Percentiles rank a stretch among this genome's conserved stretches.
Conservation (phyloP, 2,797 vertebrate species). For the Momotus momota region DNA sequence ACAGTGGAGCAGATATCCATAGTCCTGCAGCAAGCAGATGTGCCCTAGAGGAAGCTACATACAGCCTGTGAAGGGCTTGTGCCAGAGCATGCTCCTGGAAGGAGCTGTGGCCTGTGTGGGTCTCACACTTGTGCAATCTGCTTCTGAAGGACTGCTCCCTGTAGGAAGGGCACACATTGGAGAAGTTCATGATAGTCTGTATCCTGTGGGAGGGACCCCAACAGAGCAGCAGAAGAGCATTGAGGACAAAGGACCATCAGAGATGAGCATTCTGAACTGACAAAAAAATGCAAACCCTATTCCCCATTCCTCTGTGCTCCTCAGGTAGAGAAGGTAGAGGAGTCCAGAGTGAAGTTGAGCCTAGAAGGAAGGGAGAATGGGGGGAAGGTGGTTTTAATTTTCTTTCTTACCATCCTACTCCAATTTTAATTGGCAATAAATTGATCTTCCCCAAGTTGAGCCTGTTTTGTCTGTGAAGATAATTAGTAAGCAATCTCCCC, state of each 20-base stretch:
- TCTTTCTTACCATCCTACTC: background rate
- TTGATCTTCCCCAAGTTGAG: background rate
- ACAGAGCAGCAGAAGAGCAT: background rate
- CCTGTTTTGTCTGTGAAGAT: background rate
- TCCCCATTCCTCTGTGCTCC: background rate
- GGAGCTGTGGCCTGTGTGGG: background rate
- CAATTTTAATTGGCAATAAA: background rate
- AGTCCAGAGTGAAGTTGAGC: background rate
- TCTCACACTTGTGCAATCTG: background rate
- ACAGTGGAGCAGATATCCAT: background rate
- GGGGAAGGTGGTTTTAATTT: background rate
- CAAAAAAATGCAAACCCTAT: background rate
- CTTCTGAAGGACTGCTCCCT: background rate
- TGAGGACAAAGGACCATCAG: background rate
- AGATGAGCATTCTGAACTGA: background rate
- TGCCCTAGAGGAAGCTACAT: background rate
- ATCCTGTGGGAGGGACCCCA: fast-evolving
- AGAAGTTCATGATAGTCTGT: background rate
- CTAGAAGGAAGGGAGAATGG: background rate
- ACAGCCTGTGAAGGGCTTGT: background rate
- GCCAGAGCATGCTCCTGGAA: background rate
- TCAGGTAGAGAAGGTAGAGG: background rate
- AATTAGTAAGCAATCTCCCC: background rate
- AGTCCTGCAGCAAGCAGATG: background rate
- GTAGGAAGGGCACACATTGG: background rate